Conservation (phyloP, 2,888 invertebrate species). For the Trisateles emortualis region DNA sequence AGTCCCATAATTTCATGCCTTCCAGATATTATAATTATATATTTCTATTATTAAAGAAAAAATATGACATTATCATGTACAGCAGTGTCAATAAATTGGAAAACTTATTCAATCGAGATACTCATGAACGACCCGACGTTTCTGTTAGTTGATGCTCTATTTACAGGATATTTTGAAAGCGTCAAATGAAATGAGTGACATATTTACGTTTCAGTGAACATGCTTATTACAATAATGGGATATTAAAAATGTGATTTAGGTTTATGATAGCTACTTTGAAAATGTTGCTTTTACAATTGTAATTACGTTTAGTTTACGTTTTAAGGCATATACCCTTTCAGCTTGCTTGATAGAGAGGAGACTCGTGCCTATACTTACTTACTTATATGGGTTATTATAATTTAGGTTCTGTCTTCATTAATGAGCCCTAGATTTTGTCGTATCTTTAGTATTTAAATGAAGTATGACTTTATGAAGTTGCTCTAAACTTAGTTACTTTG, state of each 20-base stretch:
- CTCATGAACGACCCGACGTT: constrained; percentile 9
- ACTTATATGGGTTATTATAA: not conserved
- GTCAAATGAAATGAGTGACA: constrained; percentile 17
- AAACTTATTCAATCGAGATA: constrained; percentile 20
- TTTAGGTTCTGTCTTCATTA: not conserved
- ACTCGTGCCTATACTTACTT: no score
- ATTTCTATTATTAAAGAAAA: not conserved
- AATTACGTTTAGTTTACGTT: no score
- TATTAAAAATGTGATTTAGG: not conserved
- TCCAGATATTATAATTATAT: not conserved
- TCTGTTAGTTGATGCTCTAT: constrained; percentile 18
- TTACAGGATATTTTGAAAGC: constrained; percentile 21
- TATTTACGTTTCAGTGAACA: constrained; percentile 9
- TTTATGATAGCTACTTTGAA: constrained; percentile 1
- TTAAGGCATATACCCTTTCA: no score
- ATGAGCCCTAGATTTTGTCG: not conserved
- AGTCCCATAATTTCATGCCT: no score
- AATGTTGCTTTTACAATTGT: not conserved
- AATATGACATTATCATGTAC: not conserved
- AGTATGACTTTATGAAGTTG: not conserved
- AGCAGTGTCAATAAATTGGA: not conserved
- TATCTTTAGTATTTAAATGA: not conserved
- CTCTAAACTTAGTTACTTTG: not conserved
- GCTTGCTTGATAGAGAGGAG: no score
- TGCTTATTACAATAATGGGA: constrained; percentile 8